Conservation (phyloP, 2,888 invertebrate species). For the Aleiodes testaceus region DNA sequence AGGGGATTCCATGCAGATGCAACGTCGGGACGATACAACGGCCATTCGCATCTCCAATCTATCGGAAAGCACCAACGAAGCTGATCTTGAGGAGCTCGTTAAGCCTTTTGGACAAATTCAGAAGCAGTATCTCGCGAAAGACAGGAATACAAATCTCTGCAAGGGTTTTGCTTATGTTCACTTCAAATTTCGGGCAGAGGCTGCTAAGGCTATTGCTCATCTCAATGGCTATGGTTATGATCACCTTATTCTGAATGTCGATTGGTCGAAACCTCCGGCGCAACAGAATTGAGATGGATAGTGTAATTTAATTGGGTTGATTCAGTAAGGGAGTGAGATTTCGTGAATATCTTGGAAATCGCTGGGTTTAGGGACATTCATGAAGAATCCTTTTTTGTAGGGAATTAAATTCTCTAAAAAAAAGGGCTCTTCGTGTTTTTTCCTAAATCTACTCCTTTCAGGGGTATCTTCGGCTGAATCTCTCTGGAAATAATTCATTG, state of each 20-base stretch:
- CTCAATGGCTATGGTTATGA: conserved; percentile 97
- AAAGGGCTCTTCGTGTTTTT: too few relatives aligned
- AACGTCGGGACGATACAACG: conserved; percentile 85
- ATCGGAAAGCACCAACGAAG: conserved; percentile 95
- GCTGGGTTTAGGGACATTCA: too few relatives aligned
- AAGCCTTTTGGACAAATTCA: conserved; percentile 94
- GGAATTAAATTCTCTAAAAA: too few relatives aligned
- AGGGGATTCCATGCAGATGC: conserved; percentile 79
- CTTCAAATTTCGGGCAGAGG: conserved; percentile 92
- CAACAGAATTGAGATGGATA: conserved; percentile 58
- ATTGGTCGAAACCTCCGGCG: conserved; percentile 94
- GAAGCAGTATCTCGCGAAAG: conserved; percentile 96
- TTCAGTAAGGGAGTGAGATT: neutral
- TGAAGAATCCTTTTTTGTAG: too few relatives aligned
- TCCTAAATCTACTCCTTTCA: too few relatives aligned
- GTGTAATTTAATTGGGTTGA: neutral
- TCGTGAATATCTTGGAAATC: too few relatives aligned
- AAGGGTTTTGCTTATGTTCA: conserved; percentile 99
- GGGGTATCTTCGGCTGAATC: too few relatives aligned
- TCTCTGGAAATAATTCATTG: too few relatives aligned
- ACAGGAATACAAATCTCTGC: conserved; percentile 88
- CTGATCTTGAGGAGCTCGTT: conserved; percentile 96
- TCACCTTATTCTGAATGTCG: conserved; percentile 98
- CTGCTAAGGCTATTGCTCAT: conserved; percentile 90
- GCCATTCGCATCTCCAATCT: conserved; percentile 98